Conservation (phyloP, 2,113 vertebrate species). For the Mormoops blainvillei region DNA sequence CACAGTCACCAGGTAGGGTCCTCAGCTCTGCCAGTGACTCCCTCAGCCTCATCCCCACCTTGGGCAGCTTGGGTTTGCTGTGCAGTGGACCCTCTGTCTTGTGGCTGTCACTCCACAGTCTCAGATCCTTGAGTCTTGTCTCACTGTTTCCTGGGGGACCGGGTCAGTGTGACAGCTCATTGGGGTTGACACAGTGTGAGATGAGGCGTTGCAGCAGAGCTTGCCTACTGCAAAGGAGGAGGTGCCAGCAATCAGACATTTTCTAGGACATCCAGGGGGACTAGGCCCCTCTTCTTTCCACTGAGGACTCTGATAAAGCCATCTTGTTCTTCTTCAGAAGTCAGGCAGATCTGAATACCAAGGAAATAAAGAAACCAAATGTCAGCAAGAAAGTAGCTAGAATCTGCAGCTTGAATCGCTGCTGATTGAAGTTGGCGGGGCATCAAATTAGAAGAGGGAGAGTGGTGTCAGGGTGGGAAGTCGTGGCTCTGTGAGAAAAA, state of each 20-base stretch:
- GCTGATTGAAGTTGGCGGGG: neutral
- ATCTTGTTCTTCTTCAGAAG: slow-evolving; percentile 87
- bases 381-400: neutral
- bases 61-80: neutral
- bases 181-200: slow-evolving; percentile 60
- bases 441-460: neutral
- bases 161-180: slow-evolving; percentile 2
- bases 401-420: neutral
- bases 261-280: slow-evolving; percentile 91
- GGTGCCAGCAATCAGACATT: slow-evolving; percentile 86
- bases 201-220: slow-evolving; percentile 73
- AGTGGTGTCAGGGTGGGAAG: neutral
- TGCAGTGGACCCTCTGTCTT: neutral
- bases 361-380: slow-evolving; percentile 20
- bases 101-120: slow-evolving; percentile 57
- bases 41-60: slow-evolving; percentile 18
- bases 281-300: slow-evolving; percentile 94
- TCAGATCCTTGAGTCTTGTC: slow-evolving; percentile 66
- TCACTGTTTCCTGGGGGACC: slow-evolving; percentile 64
- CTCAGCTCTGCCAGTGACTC: neutral
- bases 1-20: neutral
- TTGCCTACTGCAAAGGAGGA: slow-evolving; percentile 60
- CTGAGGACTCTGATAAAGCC: slow-evolving; percentile 94
- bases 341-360: slow-evolving; percentile 90
- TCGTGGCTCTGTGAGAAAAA: neutral